Evolutionary conservation across 2,113 vertebrate genomes (phyloP), one percentile per base, ranked within the genome.

Genomic region (Corvus cornix): DNA sequence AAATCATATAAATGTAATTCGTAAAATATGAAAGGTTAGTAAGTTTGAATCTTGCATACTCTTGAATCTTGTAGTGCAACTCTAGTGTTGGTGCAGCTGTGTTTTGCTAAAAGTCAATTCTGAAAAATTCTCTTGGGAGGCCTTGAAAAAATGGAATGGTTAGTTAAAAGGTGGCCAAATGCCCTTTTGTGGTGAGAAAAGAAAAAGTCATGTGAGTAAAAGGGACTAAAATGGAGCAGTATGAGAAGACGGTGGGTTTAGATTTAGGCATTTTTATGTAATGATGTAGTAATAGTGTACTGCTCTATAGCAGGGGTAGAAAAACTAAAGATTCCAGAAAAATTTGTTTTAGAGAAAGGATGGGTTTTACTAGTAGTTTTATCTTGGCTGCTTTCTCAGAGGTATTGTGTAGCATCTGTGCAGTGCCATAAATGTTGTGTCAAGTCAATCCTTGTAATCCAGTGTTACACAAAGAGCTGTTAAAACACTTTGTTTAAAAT

Each of bases 301-400:
- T 87, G 15, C 19, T 37, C 7, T n/a, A 1, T 62, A 66, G 18
- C 7, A 64, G 49, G 33, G 26, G 7, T 39, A 83, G 55, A 83
- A 23, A 55, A 83, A 22, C 10, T 62, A 4, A 74, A 89, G 46
- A 55, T 67, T 48, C 10, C 26, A 31, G 21, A 51, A 69, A 28
- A 80, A 27, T 0, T n/a, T 3, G 5, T 81, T 64, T 79, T 35
- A 52, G 49, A 44, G 31, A 81, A 49, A 30, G n/a, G 9, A 26
- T 35, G 63, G 7, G 10, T 55, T 80, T 62, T 59, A 58, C 26
- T 58, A 5, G 9, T 28, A 27, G 7, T 46, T 95, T 37, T 30
- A 17, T 35, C 8, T 37, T 66, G 56, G 12, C 10, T n/a, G 0
- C 10, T 69, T 63, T 48, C 66, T 60, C 0, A 1, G 23, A 59